phyloP scores from a whole-genome alignment of 2,888 invertebrate species.

The Blastobasis adustella region DNA sequence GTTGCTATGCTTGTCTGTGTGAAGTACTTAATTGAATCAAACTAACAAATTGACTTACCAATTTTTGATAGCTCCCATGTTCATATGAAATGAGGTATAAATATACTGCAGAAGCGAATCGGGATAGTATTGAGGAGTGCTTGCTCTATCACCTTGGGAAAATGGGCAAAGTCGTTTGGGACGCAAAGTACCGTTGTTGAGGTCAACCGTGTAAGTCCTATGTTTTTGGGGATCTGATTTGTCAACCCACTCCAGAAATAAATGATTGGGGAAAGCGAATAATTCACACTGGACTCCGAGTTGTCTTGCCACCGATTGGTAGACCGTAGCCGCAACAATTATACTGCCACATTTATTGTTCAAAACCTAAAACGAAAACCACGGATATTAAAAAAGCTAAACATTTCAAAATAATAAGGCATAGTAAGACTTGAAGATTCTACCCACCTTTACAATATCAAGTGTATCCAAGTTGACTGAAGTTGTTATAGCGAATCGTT shows the following conservation, averaged over 20 bases:
- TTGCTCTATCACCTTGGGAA: constrained; percentile 15
- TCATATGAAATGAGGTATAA: constrained; percentile 28
- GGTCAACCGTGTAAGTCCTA: constrained; percentile 31
- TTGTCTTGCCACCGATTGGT: constrained; percentile 41
- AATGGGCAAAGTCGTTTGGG: constrained; percentile 43
- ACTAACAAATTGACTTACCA: constrained; percentile 26
- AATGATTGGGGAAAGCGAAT: constrained; percentile 46
- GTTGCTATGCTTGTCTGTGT: neutral
- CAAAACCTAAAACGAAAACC: constrained; percentile 31
- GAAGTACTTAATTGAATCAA: neutral
- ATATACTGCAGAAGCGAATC: constrained; percentile 37
- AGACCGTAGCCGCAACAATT: constrained; percentile 37
- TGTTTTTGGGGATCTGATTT: constrained; percentile 10
- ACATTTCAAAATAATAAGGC: neutral
- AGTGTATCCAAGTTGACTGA: constrained; percentile 34
- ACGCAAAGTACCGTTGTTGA: constrained; percentile 33
- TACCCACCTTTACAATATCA: constrained; percentile 35
- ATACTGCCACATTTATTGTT: constrained; percentile 31
- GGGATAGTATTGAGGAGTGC: constrained; percentile 29
- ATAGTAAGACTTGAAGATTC: neutral
- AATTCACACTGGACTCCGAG: constrained; percentile 43
- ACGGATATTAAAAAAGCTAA: neutral
- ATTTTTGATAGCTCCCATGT: constrained; percentile 34
- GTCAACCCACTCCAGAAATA: constrained; percentile 46
- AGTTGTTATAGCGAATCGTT: constrained; percentile 23